Evolutionary conservation across 2,797 vertebrate genomes (phyloP).

Genomic region (Cossypha polioptera): DNA sequence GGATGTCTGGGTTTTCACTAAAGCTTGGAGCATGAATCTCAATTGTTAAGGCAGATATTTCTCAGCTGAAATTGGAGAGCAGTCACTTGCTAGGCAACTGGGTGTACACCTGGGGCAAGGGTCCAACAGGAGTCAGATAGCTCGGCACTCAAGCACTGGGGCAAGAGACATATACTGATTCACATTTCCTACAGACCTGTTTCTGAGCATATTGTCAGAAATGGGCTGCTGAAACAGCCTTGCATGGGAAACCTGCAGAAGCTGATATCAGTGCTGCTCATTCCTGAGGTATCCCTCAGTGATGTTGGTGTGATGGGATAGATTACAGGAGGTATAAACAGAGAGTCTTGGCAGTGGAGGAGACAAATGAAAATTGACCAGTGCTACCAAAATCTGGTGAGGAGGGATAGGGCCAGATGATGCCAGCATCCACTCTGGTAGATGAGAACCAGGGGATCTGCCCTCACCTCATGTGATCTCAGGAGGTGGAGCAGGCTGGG

Average conservation of each 20-base stretch:
- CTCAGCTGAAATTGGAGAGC: neutral
- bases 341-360: neutral
- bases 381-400: neutral
- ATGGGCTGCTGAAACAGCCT: neutral
- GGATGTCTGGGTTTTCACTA: neutral
- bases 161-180: neutral
- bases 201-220: neutral
- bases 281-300: neutral
- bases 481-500: neutral
- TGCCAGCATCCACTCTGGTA: neutral
- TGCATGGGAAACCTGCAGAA: neutral
- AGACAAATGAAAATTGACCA: neutral
- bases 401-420: neutral
- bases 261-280: fast-evolving
- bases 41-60: neutral
- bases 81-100: neutral
- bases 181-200: neutral
- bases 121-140: neutral
- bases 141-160: neutral
- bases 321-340: neutral
- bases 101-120: neutral
- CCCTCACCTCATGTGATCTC: neutral
- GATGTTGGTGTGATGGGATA: neutral
- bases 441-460: neutral
- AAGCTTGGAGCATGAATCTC: neutral